A percentile compares a stretch with the other conserved stretches of the same genome.
Evolutionary conservation across 2,888 invertebrate genomes (phyloP).

Genomic region (Chironomus riparius): DNA sequence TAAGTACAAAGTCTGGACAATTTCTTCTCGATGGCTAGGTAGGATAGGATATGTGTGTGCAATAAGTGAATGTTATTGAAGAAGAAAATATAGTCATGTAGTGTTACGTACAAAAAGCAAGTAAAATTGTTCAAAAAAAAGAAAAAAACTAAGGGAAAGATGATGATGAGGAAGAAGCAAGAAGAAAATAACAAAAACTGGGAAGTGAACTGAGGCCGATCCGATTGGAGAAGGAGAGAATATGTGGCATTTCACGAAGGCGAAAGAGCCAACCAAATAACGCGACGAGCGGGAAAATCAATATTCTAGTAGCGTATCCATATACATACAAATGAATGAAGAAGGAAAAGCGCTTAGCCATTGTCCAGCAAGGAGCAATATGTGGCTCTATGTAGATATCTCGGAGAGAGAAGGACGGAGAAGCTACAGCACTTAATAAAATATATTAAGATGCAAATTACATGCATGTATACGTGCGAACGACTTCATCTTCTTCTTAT

Average conservation of each 20-base stretch:
- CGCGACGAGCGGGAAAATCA: conserved; percentile 21
- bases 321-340: conserved; percentile 17
- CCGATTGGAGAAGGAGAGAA: conserved; percentile 2
- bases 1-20: too few relatives aligned
- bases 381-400: too few relatives aligned
- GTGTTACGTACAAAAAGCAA: too few relatives aligned
- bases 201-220: not conserved
- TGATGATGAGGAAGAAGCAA: not conserved
- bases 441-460: conserved; percentile 25
- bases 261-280: conserved; percentile 26
- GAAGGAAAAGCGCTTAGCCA: conserved; percentile 11
- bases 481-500: not conserved
- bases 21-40: too few relatives aligned
- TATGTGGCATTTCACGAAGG: conserved; percentile 18
- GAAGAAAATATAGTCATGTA: not conserved
- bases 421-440: conserved; percentile 8
- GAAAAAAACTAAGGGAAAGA: not conserved
- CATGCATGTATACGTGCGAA: conserved; percentile 19
- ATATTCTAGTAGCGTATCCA: conserved; percentile 13
- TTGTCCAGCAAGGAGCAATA: conserved; percentile 1
- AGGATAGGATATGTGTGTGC: not conserved
- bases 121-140: not conserved
- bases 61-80: not conserved
- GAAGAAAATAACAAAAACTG: not conserved
- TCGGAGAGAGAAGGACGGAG: not conserved